These are phyloP conservation scores for Lysandra coridon DNA, from an alignment of 2,888 invertebrate genomes.

Conservation along the genomic window DNA sequence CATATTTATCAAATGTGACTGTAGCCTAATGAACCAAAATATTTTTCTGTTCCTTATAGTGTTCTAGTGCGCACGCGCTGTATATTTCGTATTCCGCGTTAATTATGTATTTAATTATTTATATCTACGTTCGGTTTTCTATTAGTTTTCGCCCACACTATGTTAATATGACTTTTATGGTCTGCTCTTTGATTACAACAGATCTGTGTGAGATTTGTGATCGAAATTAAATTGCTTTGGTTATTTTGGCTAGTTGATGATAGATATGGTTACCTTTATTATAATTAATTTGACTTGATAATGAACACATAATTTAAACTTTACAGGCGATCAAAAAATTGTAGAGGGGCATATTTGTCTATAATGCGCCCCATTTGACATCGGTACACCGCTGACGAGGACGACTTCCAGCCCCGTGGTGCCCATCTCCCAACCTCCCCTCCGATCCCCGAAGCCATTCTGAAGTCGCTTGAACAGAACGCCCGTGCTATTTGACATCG, in stretches of 20 bases:
- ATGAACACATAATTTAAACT: no score
- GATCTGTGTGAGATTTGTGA: background rate
- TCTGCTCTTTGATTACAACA: background rate
- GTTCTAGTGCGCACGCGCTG: background rate
- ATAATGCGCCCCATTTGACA: no score
- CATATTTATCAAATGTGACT: no score
- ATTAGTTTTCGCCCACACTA: slow-evolving; percentile 21
- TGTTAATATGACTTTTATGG: background rate
- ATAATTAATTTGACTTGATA: background rate
- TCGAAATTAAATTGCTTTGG: background rate
- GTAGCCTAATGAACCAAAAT: no score
- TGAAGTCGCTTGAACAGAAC: no score
- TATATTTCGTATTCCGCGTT: slow-evolving; percentile 11
- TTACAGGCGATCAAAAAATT: no score
- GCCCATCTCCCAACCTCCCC: no score
- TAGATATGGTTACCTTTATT: background rate
- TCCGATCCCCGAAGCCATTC: no score
- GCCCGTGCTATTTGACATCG: no score
- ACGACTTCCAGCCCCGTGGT: no score
- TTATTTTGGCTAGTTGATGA: background rate
- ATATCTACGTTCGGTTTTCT: slow-evolving; percentile 11
- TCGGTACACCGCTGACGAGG: no score
- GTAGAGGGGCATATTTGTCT: no score
- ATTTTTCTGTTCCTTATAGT: background rate
- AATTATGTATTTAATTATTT: slow-evolving; percentile 26